Evolutionary conservation across 1,140 invertebrate species (phyloP).

Genomic region (Hyposmocoma kahamanoa): DNA sequence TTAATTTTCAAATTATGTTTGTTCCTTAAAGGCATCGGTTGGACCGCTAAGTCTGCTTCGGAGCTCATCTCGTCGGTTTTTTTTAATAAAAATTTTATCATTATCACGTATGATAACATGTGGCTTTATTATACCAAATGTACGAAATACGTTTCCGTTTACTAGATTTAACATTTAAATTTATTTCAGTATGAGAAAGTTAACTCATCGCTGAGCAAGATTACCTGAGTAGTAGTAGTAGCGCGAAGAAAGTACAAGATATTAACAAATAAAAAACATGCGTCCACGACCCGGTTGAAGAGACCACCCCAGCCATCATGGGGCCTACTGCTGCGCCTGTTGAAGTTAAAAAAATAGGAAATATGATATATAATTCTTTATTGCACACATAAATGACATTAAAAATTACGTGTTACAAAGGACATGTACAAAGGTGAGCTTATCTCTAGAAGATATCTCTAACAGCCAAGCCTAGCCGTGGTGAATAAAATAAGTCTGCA

Average conservation of each 20-base stretch:
- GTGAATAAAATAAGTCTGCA: too few relatives aligned
- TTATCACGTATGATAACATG: neutral
- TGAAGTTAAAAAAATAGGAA: too few relatives aligned
- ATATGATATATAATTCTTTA: too few relatives aligned
- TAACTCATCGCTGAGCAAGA: neutral
- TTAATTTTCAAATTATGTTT: too few relatives aligned
- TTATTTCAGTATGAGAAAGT: neutral
- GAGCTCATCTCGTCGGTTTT: neutral
- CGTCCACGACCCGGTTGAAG: slow-evolving; percentile 80
- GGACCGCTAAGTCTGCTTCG: too few relatives aligned
- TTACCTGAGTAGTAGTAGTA: slow-evolving; percentile 78
- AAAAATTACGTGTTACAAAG: too few relatives aligned
- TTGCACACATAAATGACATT: too few relatives aligned
- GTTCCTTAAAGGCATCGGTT: too few relatives aligned
- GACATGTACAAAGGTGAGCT: too few relatives aligned
- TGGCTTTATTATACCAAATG: neutral
- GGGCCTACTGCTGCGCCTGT: slow-evolving; percentile 93
- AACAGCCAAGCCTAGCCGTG: too few relatives aligned
- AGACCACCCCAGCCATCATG: slow-evolving; percentile 89
- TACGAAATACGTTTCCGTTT: too few relatives aligned
- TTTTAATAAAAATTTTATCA: neutral
- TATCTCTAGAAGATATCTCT: too few relatives aligned
- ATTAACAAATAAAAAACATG: slow-evolving; percentile 96
- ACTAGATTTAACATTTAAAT: neutral
- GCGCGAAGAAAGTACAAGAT: slow-evolving; percentile 84